Evolutionary conservation across 1,140 invertebrate species (phyloP).

Genomic region (Drosophila persimilis): DNA sequence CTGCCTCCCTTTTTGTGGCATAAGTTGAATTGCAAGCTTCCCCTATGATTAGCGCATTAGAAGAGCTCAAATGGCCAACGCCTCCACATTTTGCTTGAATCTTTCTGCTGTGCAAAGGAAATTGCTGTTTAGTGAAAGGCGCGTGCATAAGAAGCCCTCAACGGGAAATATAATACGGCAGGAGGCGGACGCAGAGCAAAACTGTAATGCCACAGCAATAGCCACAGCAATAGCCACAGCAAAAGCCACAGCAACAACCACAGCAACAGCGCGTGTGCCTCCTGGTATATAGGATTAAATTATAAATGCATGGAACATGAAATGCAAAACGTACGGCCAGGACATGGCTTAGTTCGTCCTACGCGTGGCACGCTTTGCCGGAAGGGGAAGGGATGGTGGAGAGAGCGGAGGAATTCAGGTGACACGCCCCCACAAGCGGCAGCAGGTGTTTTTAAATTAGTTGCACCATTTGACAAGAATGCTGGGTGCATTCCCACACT

Average conservation of each 20-base stretch:
- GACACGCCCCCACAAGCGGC: neutral
- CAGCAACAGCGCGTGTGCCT: conserved; percentile 3
- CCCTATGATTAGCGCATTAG: conserved; percentile 52
- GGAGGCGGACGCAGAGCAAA: conserved; percentile 21
- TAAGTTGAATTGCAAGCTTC: conserved; percentile 35
- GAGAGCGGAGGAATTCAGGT: neutral
- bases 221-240: neutral
- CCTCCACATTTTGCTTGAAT: conserved; percentile 38
- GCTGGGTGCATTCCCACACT: conserved; percentile 5
- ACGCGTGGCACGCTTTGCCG: conserved; percentile 5
- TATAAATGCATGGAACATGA: conserved; percentile 34
- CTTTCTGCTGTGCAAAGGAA: conserved; percentile 14
- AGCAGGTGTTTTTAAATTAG: conserved; percentile 43
- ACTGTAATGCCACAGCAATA: conserved; percentile 38
- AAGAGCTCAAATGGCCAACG: conserved; percentile 34
- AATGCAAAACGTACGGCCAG: conserved; percentile 24
- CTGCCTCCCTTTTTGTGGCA: conserved; percentile 4
- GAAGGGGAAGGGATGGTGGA: neutral
- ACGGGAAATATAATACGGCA: conserved; percentile 31
- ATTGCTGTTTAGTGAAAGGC: conserved; percentile 30
- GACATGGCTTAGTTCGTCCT: neutral
- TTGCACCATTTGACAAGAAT: conserved; percentile 36
- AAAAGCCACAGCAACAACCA: neutral
- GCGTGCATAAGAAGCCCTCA: neutral
- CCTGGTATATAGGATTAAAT: neutral